phyloP scores from a whole-genome alignment of 2,888 invertebrate genomes.

The Caenorhabditis angaria region DNA sequence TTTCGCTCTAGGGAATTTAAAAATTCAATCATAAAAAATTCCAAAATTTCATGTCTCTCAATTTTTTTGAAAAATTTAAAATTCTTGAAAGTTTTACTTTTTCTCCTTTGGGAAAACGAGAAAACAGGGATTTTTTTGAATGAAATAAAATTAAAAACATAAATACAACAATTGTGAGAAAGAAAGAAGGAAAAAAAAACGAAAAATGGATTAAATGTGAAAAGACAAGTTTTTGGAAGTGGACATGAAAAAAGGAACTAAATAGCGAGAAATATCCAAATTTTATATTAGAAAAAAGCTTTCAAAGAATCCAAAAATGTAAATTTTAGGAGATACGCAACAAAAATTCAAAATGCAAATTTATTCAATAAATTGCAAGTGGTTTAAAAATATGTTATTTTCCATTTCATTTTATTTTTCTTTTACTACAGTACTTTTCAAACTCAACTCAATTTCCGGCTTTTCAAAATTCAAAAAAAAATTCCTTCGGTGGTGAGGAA shows the following conservation, averaged over 20 bases:
- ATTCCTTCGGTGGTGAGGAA: background rate
- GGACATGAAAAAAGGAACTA: background rate
- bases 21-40: constrained; percentile 10
- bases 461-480: background rate
- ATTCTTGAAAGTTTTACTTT: constrained; percentile 1
- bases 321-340: background rate
- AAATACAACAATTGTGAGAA: constrained; percentile 10
- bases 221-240: constrained; percentile 9
- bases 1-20: background rate
- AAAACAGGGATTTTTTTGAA: background rate
- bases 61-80: constrained; percentile 4
- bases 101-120: background rate
- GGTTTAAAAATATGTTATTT: background rate
- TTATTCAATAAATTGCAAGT: background rate
- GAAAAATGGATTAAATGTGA: constrained; percentile 2
- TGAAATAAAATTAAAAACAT: background rate
- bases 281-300: too few relatives aligned
- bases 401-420: background rate
- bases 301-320: too few relatives aligned
- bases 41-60: constrained; percentile 3
- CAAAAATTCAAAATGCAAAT: constrained; percentile 1
- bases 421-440: background rate
- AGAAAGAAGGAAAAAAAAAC: constrained; percentile 12
- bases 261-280: background rate
- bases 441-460: background rate